These are phyloP conservation scores for Chouioia cunea DNA, from an alignment of 2,888 invertebrate genomes.

Conservation along the genomic window DNA sequence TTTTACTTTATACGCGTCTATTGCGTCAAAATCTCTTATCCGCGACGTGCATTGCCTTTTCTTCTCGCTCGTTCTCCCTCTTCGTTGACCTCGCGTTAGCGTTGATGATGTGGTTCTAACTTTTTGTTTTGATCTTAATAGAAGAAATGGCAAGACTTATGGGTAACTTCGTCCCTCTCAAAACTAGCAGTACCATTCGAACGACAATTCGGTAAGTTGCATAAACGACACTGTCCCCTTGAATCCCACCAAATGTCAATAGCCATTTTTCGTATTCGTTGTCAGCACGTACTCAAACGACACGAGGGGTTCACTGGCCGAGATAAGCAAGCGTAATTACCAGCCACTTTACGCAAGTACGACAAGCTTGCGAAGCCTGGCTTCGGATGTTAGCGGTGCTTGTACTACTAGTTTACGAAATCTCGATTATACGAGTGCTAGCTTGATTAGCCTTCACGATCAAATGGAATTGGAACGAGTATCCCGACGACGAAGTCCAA, in stretches of 20 bases:
- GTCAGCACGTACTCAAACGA: conserved; percentile 39
- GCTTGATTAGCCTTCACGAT: conserved; percentile 69
- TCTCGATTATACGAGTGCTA: conserved; percentile 57
- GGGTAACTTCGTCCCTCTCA: conserved; percentile 80
- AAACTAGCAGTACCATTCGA: conserved; percentile 58
- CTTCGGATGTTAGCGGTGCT: conserved; percentile 50
- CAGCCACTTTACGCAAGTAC: conserved; percentile 59
- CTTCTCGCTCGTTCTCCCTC: background rate
- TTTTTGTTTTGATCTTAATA: conserved; percentile 61
- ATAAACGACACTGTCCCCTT: background rate
- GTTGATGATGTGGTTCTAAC: background rate
- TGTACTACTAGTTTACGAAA: conserved; percentile 53
- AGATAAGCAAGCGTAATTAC: conserved; percentile 50
- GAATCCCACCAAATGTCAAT: no score
- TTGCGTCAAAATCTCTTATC: no score
- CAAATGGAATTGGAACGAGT: conserved; percentile 68
- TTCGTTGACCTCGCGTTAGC: background rate
- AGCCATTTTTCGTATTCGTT: background rate
- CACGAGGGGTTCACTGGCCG: conserved; percentile 55
- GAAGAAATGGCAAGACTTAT: conserved; percentile 86
- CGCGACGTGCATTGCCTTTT: no score
- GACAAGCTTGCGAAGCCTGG: conserved; percentile 57
- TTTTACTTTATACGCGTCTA: no score
- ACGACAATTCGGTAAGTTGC: conserved; percentile 57
- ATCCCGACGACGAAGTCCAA: conserved; percentile 75